Conservation (phyloP, 2,113 vertebrate species). For the Sporophila hypoxantha region DNA sequence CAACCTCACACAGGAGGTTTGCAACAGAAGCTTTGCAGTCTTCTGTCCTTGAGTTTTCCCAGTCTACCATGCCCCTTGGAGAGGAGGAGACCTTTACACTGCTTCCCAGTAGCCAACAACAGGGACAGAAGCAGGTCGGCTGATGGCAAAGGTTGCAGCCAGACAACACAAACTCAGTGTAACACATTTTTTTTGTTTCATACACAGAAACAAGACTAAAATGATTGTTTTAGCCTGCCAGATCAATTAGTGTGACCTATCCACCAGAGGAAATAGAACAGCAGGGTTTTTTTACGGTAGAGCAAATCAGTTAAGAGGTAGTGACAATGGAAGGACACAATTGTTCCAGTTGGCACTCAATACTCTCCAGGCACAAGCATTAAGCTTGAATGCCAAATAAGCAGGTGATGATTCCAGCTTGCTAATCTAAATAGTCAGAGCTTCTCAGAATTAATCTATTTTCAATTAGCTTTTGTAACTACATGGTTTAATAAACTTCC, state of each 20-base stretch:
- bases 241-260: neutral
- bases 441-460: conserved; percentile 9
- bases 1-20: neutral
- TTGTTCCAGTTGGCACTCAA: neutral
- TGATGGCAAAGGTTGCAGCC: neutral
- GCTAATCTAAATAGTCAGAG: neutral
- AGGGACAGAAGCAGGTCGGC: neutral
- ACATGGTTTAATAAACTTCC: neutral
- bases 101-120: neutral
- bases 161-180: neutral
- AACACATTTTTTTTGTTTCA: neutral
- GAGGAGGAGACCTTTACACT: neutral
- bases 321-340: neutral
- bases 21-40: neutral
- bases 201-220: neutral
- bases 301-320: neutral
- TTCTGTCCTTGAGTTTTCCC: neutral
- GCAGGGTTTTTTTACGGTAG: neutral
- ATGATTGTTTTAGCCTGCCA: neutral
- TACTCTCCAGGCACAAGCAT: neutral
- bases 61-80: neutral
- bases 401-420: neutral
- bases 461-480: neutral
- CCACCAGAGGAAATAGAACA: neutral
- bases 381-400: neutral